Conservation (phyloP, 2,113 vertebrate species). For the Dipodomys merriami region DNA sequence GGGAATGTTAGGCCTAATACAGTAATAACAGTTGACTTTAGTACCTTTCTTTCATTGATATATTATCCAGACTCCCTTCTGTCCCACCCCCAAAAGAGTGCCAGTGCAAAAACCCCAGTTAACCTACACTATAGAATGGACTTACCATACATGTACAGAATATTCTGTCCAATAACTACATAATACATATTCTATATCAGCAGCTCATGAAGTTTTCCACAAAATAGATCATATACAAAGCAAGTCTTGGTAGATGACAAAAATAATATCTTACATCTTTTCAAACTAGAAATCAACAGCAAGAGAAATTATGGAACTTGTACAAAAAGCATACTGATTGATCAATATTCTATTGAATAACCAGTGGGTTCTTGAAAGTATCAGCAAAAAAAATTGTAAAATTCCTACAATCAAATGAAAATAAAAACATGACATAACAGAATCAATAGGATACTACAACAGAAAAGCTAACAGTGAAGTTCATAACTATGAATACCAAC, state of each 20-base stretch:
- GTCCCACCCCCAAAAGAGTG: accelerated
- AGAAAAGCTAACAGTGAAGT: not conserved
- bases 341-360: not conserved
- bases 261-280: not conserved
- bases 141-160: not conserved
- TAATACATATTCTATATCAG: not conserved
- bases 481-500: not conserved
- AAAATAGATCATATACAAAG: not conserved
- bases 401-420: not conserved
- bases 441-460: not conserved
- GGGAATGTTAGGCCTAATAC: too few species aligned
- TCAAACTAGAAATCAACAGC: not conserved
- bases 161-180: not conserved
- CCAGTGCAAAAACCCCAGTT: not conserved
- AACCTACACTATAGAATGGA: not conserved
- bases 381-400: not conserved
- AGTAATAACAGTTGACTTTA: not conserved
- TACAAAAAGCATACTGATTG: not conserved
- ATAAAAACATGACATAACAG: not conserved
- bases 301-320: not conserved
- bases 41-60: not conserved
- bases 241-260: not conserved
- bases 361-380: not conserved
- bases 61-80: not conserved
- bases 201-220: not conserved